Base-by-base conservation (phyloP, 1,140 invertebrate genomes). In the Acromyrmex heyeri region DNA sequence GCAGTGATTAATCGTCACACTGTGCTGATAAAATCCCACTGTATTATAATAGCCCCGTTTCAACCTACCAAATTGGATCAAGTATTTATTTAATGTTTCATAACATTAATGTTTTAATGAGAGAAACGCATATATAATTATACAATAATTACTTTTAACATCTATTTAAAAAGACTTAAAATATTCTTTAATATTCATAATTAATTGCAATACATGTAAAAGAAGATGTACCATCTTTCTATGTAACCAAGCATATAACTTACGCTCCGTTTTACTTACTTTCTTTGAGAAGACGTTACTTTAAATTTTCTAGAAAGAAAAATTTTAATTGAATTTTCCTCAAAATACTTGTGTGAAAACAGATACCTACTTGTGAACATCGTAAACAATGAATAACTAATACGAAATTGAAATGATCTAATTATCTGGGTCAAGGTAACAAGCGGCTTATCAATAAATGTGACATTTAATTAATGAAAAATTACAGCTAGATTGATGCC, bases 381-480 rank as follows among this genome's bases (percentile, higher is more conserved):
- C 1, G 16, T 81, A 21, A 34, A 21, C 69, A 30, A 75, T 50
- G n/a, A 30, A 30, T 7, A 7, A 24, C 21, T 16, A 14, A 27
- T 30, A n/a, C 5, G 55, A 48, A 18, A 12, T 48, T 44, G 16
- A 82, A 59, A 72, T 57, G n/a, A 72, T 82, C 44, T 21, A 61
- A 61, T 83, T 50, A 48, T 34, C 5, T 34, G 3, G 27, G n/a
- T 50, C 67, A 12, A 27, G 69, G 7, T 50, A 61, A 73, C 59
- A 50, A 50, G 18, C 3, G 7, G 0, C 18, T 12, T 18, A 24
- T 4, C 24, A 44, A 57, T 70, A 72, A 72, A 38, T 34, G 10
- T 21, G 69, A 34, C 21, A 18, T 53, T 59, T n/a, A 82, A 82
- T 82, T 82, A 50, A 59, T 61, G 73, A 83, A 83, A 61, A 75